These are phyloP conservation scores for Dusona sp. DNA, from an alignment of 2,888 invertebrate species.

Conservation along the genomic window DNA sequence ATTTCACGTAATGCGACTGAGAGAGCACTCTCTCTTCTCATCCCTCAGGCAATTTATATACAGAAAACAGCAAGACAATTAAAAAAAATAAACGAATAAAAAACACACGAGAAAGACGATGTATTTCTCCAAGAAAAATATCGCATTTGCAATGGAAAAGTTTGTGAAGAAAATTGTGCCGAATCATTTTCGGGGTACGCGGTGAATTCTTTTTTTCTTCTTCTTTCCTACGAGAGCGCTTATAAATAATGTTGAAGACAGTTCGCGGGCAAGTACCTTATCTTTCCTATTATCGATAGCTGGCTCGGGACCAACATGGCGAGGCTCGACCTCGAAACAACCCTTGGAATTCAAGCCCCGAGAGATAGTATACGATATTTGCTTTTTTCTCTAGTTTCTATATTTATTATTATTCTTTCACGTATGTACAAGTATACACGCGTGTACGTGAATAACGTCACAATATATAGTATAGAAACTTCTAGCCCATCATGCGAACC, in stretches of 20 bases:
- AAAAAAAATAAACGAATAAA: not conserved
- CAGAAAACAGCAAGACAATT: conserved; percentile 25
- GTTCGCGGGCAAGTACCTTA: conserved; percentile 75
- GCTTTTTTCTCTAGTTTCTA: conserved; percentile 25
- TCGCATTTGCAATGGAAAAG: not conserved
- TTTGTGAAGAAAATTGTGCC: not conserved
- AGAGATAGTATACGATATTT: conserved; percentile 47
- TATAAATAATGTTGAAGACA: conserved; percentile 56
- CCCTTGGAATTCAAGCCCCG: not conserved
- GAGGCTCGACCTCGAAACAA: conserved; percentile 33
- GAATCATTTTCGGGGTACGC: not conserved
- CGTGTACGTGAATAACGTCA: conserved; percentile 51
- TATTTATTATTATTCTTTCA: conserved; percentile 9
- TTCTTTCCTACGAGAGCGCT: not conserved
- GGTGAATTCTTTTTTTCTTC: not conserved
- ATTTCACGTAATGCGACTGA: conserved; percentile 81
- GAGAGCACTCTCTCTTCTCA: conserved; percentile 57
- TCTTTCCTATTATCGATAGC: conserved; percentile 85
- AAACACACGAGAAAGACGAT: not conserved
- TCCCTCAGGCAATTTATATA: conserved; percentile 45
- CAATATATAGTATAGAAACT: conserved; percentile 42
- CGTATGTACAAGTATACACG: conserved; percentile 14
- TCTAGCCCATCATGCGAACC: conserved; percentile 81
- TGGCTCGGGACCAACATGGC: conserved; percentile 83
- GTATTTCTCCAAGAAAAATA: not conserved